Conservation (phyloP, 2,113 vertebrate genomes). For the Actinemys pallida region DNA sequence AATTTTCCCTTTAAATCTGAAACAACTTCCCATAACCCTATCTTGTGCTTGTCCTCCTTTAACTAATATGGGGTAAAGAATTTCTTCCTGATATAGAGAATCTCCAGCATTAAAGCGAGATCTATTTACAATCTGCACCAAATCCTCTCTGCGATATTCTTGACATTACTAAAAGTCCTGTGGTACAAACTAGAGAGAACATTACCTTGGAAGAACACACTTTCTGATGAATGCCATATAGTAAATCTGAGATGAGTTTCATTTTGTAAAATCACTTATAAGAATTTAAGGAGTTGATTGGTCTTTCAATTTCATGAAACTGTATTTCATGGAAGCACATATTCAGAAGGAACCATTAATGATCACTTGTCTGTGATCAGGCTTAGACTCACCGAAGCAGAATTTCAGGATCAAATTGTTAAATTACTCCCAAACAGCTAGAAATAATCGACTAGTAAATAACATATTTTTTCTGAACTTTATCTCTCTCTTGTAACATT, state of each 20-base stretch:
- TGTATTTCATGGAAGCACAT: neutral
- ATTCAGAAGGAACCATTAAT: conserved; percentile 28
- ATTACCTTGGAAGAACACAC: neutral
- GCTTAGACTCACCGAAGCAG: neutral
- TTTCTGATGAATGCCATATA: neutral
- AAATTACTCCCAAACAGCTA: neutral
- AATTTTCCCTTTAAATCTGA: neutral
- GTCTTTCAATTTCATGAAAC: conserved; percentile 18
- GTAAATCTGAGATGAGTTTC: conserved; percentile 9
- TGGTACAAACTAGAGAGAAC: neutral
- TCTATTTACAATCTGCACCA: neutral
- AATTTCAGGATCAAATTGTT: conserved; percentile 17
- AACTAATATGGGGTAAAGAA: neutral
- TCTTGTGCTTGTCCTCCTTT: neutral
- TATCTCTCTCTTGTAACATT: neutral
- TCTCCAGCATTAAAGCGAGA: neutral
- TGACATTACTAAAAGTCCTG: neutral
- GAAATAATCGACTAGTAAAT: neutral
- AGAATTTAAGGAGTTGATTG: neutral
- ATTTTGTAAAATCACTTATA: conserved; percentile 23
- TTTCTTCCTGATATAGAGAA: neutral
- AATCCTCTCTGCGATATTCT: neutral
- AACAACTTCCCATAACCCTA: neutral
- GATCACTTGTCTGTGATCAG: conserved; percentile 1
- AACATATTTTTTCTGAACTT: neutral